Evolutionary conservation across 1,140 invertebrate species (phyloP).

Genomic region (Dufourea novaeangliae): DNA sequence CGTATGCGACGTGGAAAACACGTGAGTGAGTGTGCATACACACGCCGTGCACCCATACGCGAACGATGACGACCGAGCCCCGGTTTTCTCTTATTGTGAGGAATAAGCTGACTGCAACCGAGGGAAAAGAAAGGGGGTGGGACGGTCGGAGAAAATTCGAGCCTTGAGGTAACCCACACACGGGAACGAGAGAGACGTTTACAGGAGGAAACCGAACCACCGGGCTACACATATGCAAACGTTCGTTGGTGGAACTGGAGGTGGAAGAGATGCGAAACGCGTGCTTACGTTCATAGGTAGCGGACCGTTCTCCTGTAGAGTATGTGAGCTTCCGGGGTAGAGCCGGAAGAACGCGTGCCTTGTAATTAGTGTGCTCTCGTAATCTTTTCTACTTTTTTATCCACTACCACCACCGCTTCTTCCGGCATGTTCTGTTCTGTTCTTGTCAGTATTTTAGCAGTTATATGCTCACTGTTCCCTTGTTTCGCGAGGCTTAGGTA

Average conservation of each 20-base stretch:
- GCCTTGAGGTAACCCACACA: slow-evolving; percentile 65
- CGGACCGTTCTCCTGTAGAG: slow-evolving; percentile 25
- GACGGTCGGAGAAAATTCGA: slow-evolving; percentile 65
- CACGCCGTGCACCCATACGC: slow-evolving; percentile 37
- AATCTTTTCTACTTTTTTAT: slow-evolving; percentile 45
- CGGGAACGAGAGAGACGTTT: background rate
- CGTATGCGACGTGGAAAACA: slow-evolving; percentile 24
- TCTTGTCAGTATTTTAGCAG: slow-evolving; percentile 37
- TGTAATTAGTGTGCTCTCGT: slow-evolving; percentile 65
- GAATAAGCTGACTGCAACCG: slow-evolving; percentile 59
- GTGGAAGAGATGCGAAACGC: slow-evolving; percentile 33
- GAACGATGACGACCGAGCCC: slow-evolving; percentile 47
- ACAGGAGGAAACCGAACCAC: background rate
- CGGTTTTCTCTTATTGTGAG: slow-evolving; percentile 71
- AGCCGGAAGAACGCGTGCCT: slow-evolving; percentile 60
- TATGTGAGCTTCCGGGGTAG: slow-evolving; percentile 50
- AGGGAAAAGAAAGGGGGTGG: slow-evolving; percentile 26
- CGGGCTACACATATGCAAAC: slow-evolving; percentile 21
- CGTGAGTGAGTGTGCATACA: slow-evolving; percentile 17
- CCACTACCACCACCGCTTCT: background rate
- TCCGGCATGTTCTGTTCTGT: slow-evolving; percentile 31
- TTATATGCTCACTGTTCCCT: slow-evolving; percentile 27
- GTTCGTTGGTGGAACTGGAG: slow-evolving; percentile 9
- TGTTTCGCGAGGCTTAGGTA: too few species aligned
- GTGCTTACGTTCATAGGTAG: slow-evolving; percentile 41